phyloP scores from a whole-genome alignment of 2,888 invertebrate genomes.

The Agonopterix heracliana region DNA sequence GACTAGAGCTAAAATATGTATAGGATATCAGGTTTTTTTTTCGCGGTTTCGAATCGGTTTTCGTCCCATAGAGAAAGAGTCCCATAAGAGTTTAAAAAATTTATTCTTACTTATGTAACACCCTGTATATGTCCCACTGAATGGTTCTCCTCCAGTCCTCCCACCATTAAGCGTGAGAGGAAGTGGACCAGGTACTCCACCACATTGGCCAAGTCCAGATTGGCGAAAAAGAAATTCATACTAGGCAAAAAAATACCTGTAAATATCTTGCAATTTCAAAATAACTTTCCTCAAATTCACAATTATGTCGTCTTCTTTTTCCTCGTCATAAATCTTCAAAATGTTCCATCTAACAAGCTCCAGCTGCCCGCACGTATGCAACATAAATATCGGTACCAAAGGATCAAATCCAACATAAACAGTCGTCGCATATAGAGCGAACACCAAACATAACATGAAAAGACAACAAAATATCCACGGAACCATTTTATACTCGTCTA shows the following conservation, averaged over 20 bases:
- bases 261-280: conserved; percentile 38
- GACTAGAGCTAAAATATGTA: too few species aligned
- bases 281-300: conserved; percentile 38
- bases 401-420: conserved; percentile 54
- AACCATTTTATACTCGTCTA: conserved; percentile 33
- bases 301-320: conserved; percentile 23
- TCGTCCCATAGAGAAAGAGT: too few species aligned
- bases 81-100: too few species aligned
- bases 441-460: conserved; percentile 24
- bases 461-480: conserved; percentile 22
- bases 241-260: conserved; percentile 32
- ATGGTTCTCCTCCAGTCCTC: too few species aligned
- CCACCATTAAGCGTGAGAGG: too few species aligned
- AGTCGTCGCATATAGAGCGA: conserved; percentile 30
- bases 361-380: conserved; percentile 52
- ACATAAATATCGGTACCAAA: conserved; percentile 49
- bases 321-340: conserved; percentile 26
- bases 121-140: too few species aligned
- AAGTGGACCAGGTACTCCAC: too few species aligned
- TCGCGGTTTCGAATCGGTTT: too few species aligned
- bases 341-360: conserved; percentile 41
- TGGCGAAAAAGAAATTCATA: too few species aligned
- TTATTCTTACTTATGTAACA: too few species aligned
- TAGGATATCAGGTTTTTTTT: too few species aligned
- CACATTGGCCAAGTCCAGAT: too few species aligned